Base-by-base conservation (phyloP, 2,797 vertebrate species). In the Geotrypetes seraphini region DNA sequence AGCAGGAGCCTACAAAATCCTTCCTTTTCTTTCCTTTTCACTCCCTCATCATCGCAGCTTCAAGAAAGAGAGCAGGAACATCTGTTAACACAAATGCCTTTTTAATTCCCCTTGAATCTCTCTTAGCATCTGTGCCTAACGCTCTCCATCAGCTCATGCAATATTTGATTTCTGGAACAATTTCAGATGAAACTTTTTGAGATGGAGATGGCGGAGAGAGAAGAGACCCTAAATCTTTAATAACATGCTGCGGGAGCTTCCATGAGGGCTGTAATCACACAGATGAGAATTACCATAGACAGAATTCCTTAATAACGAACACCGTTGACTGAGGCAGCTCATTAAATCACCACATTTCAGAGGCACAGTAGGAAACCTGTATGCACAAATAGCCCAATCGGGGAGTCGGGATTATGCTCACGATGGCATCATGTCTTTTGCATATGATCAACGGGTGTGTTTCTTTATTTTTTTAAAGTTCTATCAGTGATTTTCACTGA, bases 371-470 rank as follows among this genome's bases (percentile, higher is more conserved):
- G 73, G 73, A 66, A 66, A 36, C 59, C 62, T 25, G 66, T 66
- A 68, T 53, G 72, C 71, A 74, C 76, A 81, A 79, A 74, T 66
- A 73, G 60, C 45, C 47, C 78, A 67, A 60, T 77, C 69, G 78
- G 66, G 54, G 35, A 23, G 43, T 34, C 74, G 69, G 65, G 67
- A 71, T 66, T 56, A 62, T 70, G 71, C 71, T 57, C 71, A 69
- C 72, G 70, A 72, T 68, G 59, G 63, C 67, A 50, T 60, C 71
- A 56, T 50, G 75, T 71, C 63, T 68, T 57, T 39, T 17, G 69
- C 63, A 60, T 59, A 39, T 25, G 60, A 69, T 66, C 64, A 50
- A 49, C n/a, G n/a, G n/a, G n/a, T n/a, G n/a, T n/a, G n/a, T n/a
- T n/a, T n/a, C n/a, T n/a, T n/a, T n/a, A n/a, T n/a, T n/a, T n/a